Base-by-base conservation (phyloP, 1,140 invertebrate species). In the Medauroidea extradentata region DNA sequence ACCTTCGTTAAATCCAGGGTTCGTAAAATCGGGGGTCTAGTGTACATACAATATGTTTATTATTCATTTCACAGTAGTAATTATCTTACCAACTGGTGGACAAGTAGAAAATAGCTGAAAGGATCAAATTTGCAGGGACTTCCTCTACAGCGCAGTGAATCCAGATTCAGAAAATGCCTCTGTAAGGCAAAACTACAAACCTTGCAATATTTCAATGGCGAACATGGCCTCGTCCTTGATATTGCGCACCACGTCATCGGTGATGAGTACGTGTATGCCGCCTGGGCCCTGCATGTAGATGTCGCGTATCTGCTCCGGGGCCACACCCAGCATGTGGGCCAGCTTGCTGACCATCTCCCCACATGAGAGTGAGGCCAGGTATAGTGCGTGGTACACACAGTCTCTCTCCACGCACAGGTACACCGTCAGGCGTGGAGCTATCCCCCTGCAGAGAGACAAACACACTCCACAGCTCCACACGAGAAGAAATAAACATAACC, bases 331-430 rank as follows among this genome's bases (percentile, higher is more conserved):
- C 14, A 86, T 74, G 0, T 70, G 65, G 8, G 83, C 73, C 25
- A 94, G 71, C 70, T 91, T 91, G 57, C 77, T 76, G 18, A 82
- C 71, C 19, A 95, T 71, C 61, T 90, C 87, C 21, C 70, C 71
- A 51, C 84, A 83, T n/a, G 80, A 84, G 21, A 86, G 78, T 11
- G 76, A 76, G 41, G 87, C 80, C 57, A 95, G 74, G 68, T 91
- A 93, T 13, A 94, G 75, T n/a, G 89, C 88, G 73, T 89, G 85
- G 80, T 88, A 94, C 4, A 88, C 79, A 70, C 73, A 71, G 50
- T 75, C 72, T 34, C 67, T 61, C 55, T 88, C 83, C 59, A 86
- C 73, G 62, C 86, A 88, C 43, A 92, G 84, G 71, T 91, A 94
- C 16, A 94, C 76, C 2, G 89, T 92, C 54, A 93, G 76, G 51